Conservation (phyloP, 2,797 vertebrate genomes). For the Myripristis murdjan region DNA sequence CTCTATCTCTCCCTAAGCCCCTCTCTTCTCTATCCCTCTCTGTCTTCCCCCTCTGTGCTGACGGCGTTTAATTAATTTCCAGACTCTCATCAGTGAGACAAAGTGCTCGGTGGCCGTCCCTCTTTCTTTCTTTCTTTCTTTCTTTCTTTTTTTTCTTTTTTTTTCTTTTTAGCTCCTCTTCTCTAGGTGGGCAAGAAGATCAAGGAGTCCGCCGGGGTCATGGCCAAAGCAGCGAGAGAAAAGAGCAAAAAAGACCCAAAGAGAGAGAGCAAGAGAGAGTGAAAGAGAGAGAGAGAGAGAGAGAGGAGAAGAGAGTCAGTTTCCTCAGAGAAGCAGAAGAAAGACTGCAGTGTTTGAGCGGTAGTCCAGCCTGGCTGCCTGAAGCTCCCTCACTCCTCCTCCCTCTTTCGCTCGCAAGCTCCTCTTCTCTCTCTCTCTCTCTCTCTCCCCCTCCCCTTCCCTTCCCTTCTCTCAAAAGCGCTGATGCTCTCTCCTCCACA, state of each 20-base stretch:
- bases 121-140: slow-evolving; percentile 54
- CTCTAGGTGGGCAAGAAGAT: slow-evolving; percentile 70
- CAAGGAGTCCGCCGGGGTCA: slow-evolving; percentile 73
- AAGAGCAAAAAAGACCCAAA: slow-evolving; percentile 30
- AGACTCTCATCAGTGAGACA: slow-evolving; percentile 75
- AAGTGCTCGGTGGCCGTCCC: slow-evolving; percentile 63
- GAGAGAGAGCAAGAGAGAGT: slow-evolving; percentile 42
- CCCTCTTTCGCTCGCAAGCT: slow-evolving; percentile 65
- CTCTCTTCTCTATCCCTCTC: slow-evolving; percentile 48
- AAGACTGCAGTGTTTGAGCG: slow-evolving; percentile 85
- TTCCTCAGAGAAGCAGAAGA: slow-evolving; percentile 79
- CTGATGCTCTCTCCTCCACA: slow-evolving; percentile 53
- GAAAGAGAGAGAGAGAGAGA: slow-evolving; percentile 43
- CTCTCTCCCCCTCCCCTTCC: slow-evolving; percentile 41
- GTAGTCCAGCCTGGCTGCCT: slow-evolving; percentile 79
- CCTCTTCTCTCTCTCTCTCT: slow-evolving; percentile 59
- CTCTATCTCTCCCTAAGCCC: slow-evolving; percentile 33
- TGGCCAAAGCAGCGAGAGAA: slow-evolving; percentile 49
- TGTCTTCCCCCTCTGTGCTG: slow-evolving; percentile 55
- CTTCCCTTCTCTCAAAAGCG: slow-evolving; percentile 58
- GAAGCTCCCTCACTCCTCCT: slow-evolving; percentile 67
- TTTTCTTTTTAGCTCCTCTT: slow-evolving; percentile 65
- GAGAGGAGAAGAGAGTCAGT: slow-evolving; percentile 63
- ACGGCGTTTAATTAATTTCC: slow-evolving; percentile 75
- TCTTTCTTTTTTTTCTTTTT: slow-evolving; percentile 52